phyloP scores from a whole-genome alignment of 2,113 vertebrate genomes.

The Falco punctatus region DNA sequence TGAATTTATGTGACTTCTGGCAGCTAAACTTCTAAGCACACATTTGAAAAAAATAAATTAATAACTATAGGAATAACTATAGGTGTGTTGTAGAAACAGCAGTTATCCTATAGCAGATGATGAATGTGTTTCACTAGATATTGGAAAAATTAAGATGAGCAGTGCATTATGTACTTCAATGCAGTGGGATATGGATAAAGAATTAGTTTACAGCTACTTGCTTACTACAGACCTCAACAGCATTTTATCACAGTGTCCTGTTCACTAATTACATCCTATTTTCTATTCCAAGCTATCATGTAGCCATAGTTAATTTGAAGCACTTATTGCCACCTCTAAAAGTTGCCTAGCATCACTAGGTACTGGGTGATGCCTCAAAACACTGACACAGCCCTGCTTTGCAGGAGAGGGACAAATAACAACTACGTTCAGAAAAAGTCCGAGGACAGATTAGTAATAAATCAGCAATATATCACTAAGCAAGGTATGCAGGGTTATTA shows the following conservation, averaged over 20 bases:
- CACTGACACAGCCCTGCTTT: not conserved
- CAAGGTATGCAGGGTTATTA: not conserved
- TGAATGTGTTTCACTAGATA: not conserved
- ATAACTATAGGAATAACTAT: not conserved
- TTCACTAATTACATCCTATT: not conserved
- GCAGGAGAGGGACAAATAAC: not conserved
- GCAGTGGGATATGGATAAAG: not conserved
- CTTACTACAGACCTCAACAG: not conserved
- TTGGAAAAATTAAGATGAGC: not conserved
- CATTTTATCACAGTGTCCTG: not conserved
- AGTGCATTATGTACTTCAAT: not conserved
- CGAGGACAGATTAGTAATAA: not conserved
- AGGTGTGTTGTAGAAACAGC: not conserved
- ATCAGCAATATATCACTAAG: not conserved
- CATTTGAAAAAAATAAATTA: not conserved
- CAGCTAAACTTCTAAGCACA: not conserved
- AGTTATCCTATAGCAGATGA: not conserved
- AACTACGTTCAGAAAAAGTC: not conserved
- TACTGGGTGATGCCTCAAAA: not conserved
- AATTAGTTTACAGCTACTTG: not conserved
- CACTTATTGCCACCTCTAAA: not conserved
- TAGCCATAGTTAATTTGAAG: not conserved
- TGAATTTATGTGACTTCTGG: not conserved
- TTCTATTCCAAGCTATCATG: not conserved
- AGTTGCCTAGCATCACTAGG: not conserved